These are phyloP conservation scores for Phalacrocorax pelagicus DNA, from an alignment of 2,113 vertebrate species.

Conservation along the genomic window DNA sequence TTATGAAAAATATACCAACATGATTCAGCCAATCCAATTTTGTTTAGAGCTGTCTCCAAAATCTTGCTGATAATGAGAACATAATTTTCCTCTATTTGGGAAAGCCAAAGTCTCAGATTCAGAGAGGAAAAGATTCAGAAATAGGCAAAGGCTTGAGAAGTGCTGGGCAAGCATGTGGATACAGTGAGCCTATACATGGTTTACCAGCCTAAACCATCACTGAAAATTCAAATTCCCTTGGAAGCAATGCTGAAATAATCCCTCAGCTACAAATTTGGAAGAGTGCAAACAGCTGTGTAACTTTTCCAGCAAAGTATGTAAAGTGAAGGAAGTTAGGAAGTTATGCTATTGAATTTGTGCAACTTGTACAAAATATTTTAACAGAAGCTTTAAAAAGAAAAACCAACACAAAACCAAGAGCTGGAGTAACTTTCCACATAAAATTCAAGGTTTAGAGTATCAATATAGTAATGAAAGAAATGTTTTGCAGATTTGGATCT, in stretches of 20 bases:
- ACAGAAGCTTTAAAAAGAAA: not conserved
- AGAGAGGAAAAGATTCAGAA: not conserved
- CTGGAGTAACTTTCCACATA: not conserved
- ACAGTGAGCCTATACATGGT: not conserved
- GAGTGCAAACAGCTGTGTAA: not conserved
- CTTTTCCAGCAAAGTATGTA: not conserved
- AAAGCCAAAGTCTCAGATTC: not conserved
- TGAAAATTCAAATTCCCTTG: not conserved
- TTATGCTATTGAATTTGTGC: not conserved
- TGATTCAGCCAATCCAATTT: not conserved
- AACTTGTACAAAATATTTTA: not conserved
- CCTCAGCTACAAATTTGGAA: not conserved
- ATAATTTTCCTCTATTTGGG: not conserved
- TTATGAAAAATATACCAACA: not conserved
- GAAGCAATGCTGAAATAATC: not conserved
- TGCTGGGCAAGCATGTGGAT: not conserved
- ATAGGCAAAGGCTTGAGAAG: not conserved
- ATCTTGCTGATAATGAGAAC: not conserved
- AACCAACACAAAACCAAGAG: no score
- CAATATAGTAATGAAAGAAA: not conserved
- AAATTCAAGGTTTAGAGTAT: not conserved
- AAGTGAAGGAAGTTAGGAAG: not conserved
- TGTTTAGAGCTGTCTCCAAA: not conserved
- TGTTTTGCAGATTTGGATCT: not conserved
- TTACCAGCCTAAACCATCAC: not conserved